These are phyloP conservation scores for Oscheius sp. DNA, from an alignment of 2,888 invertebrate species.

Conservation along the genomic window DNA sequence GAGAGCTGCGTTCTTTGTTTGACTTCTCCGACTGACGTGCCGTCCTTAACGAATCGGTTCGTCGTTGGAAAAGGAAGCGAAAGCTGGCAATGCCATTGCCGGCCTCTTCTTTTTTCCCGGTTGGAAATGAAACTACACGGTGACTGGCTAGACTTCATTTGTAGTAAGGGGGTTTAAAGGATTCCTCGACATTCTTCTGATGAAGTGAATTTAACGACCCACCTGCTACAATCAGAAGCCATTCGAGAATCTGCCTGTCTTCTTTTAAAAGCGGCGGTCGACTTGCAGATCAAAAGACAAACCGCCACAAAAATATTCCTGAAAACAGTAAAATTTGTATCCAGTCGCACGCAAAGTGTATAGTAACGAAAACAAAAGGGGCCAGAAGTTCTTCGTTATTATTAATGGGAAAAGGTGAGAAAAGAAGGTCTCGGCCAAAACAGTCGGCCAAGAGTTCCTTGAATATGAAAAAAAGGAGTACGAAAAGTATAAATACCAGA, in stretches of 20 bases:
- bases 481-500: too few relatives aligned
- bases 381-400: neutral
- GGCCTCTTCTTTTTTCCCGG: neutral
- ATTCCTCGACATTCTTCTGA: neutral
- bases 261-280: constrained; percentile 9
- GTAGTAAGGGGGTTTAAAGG: neutral
- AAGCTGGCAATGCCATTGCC: constrained; percentile 33
- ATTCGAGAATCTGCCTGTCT: constrained; percentile 27
- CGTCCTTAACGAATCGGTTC: constrained; percentile 30
- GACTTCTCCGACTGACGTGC: constrained; percentile 27
- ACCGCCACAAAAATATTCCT: constrained; percentile 7
- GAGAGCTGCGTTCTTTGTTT: constrained; percentile 29
- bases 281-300: constrained; percentile 24
- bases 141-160: neutral
- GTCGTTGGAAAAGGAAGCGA: constrained; percentile 31
- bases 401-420: neutral
- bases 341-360: neutral
- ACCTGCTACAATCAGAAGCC: constrained; percentile 34
- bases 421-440: too few relatives aligned
- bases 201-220: constrained; percentile 9
- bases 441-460: too few relatives aligned
- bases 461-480: too few relatives aligned
- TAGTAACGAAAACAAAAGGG: neutral
- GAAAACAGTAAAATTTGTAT: constrained; percentile 21
- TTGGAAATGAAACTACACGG: neutral